phyloP scores from a whole-genome alignment of 1,140 invertebrate species.

The Cherax destructor region DNA sequence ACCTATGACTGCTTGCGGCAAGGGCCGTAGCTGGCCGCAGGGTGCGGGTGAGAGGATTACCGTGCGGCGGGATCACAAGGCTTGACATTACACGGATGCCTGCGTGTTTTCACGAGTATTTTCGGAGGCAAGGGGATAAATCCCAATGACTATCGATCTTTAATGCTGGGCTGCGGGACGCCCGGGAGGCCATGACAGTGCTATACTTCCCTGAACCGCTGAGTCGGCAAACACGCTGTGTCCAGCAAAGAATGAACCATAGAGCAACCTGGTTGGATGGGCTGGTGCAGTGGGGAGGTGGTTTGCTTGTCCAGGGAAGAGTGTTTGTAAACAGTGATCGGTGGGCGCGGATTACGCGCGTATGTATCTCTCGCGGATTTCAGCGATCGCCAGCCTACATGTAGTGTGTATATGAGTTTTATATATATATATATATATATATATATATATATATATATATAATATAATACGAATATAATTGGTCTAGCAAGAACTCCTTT shows the following conservation, averaged over 20 bases:
- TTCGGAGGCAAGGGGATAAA: not conserved
- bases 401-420: slow-evolving; percentile 4
- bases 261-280: not conserved
- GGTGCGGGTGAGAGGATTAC: not conserved
- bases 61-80: not conserved
- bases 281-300: not conserved
- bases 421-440: slow-evolving; percentile 34
- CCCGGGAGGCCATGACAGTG: not conserved
- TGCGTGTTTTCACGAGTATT: not conserved
- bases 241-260: too few relatives aligned
- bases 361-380: not conserved
- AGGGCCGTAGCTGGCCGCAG: too few relatives aligned
- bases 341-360: not conserved
- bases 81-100: not conserved
- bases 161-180: not conserved
- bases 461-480: too few relatives aligned
- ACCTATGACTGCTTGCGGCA: too few relatives aligned
- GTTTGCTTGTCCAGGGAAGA: not conserved
- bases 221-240: not conserved
- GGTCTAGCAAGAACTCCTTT: too few relatives aligned
- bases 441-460: slow-evolving; percentile 33
- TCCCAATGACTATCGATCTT: slow-evolving; percentile 13
- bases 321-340: not conserved
- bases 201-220: not conserved
- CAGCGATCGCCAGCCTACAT: too few relatives aligned